Conservation (phyloP, 1,140 invertebrate species). For the Drosophila dunni region DNA sequence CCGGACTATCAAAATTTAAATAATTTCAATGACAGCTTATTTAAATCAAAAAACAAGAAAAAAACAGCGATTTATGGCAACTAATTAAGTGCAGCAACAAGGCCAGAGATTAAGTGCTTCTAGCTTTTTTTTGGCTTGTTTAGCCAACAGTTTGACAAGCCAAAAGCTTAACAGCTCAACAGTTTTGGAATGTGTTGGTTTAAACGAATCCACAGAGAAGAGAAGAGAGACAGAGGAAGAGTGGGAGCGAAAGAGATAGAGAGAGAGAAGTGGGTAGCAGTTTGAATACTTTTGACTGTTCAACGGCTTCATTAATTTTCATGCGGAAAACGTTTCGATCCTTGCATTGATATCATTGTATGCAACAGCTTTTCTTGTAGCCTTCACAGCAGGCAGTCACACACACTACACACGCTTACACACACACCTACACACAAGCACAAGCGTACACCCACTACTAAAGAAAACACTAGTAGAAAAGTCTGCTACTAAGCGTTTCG, state of each 20-base stretch:
- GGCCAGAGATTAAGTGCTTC: not conserved
- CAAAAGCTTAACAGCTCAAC: constrained; percentile 12
- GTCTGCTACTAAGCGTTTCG: no score
- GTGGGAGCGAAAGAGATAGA: no score
- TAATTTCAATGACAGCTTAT: no score
- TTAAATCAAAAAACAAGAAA: no score
- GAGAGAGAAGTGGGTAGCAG: not conserved
- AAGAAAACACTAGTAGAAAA: constrained; percentile 10
- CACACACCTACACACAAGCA: constrained; percentile 2
- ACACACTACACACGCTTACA: not conserved
- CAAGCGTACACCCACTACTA: not conserved
- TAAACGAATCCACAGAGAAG: not conserved
- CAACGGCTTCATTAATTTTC: constrained; percentile 27
- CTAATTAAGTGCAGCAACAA: constrained; percentile 17
- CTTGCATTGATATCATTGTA: constrained; percentile 25
- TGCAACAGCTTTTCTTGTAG: constrained; percentile 41
- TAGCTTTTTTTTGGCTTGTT: constrained; percentile 12
- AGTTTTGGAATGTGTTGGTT: not conserved
- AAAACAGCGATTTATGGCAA: not conserved
- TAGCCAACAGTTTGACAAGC: constrained; percentile 29
- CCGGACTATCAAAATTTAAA: no score
- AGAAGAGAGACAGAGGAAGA: not conserved
- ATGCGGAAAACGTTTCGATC: not conserved
- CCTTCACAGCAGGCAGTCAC: not conserved
- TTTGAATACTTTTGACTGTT: constrained; percentile 24